These are phyloP conservation scores for Molanna angustata DNA, from an alignment of 2,888 invertebrate genomes.

Conservation along the genomic window DNA sequence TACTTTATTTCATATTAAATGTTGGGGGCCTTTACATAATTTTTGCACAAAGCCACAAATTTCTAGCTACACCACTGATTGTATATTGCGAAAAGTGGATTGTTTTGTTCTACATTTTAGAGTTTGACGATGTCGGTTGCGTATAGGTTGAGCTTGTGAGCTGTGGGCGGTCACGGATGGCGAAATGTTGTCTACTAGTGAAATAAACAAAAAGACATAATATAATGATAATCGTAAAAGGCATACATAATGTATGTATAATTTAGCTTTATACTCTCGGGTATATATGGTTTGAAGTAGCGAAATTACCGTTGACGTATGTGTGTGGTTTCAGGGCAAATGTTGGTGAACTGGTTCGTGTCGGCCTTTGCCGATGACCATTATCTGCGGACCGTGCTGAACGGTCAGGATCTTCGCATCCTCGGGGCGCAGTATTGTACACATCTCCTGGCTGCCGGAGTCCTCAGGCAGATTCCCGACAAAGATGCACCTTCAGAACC, in stretches of 20 bases:
- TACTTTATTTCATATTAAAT: no score
- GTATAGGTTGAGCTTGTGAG: constrained; percentile 20
- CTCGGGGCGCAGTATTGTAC: constrained; percentile 83
- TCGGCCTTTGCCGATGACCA: constrained; percentile 73
- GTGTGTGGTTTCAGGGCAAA: constrained; percentile 66
- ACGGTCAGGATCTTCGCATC: constrained; percentile 70
- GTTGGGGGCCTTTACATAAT: no score
- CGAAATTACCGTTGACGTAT: neutral
- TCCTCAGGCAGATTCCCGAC: constrained; percentile 75
- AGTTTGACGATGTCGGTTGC: no score
- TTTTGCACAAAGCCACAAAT: no score
- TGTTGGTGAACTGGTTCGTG: constrained; percentile 87
- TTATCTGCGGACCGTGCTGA: constrained; percentile 60
- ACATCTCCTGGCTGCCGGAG: constrained; percentile 82
- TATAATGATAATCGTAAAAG: no score
- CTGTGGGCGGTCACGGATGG: constrained; percentile 21
- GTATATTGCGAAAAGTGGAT: neutral
- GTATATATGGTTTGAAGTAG: neutral
- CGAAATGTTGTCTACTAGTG: constrained; percentile 14
- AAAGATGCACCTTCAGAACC: constrained; percentile 65
- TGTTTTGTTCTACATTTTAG: constrained; percentile 20
- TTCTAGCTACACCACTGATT: no score
- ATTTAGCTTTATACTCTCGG: no score
- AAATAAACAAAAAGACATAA: neutral
- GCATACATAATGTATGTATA: no score